These are phyloP conservation scores for Leptodirus hochenwartii DNA, from an alignment of 2,888 invertebrate species.

Conservation along the genomic window DNA sequence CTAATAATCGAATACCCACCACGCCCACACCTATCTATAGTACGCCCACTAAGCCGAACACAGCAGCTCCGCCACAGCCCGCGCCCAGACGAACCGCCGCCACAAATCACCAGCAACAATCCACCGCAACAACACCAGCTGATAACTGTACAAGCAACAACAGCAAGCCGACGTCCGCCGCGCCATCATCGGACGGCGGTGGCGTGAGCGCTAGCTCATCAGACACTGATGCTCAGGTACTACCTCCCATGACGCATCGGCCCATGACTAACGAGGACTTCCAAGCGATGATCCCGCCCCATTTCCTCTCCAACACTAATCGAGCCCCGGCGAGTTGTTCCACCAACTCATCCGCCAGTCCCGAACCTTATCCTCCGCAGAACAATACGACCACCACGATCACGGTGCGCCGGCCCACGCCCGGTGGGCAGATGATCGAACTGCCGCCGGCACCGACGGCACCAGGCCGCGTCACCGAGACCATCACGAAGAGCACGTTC, in stretches of 20 bases:
- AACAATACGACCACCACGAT: too few relatives aligned
- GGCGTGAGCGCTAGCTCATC: too few relatives aligned
- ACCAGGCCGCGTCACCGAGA: slow-evolving; percentile 79
- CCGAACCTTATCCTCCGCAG: too few relatives aligned
- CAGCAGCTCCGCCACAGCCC: slow-evolving; percentile 14
- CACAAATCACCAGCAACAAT: slow-evolving; percentile 8
- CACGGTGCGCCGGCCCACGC: slow-evolving; percentile 59
- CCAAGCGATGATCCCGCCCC: slow-evolving; percentile 87
- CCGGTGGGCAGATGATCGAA: too few relatives aligned
- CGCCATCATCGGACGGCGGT: slow-evolving; percentile 31
- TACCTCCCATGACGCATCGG: too few relatives aligned
- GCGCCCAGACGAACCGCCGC: slow-evolving; percentile 6
- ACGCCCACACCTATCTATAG: slow-evolving; percentile 11
- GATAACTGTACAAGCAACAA: slow-evolving; percentile 14
- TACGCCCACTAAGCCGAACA: slow-evolving; percentile 13
- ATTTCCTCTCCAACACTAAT: slow-evolving; percentile 43
- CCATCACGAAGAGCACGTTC: slow-evolving; percentile 89
- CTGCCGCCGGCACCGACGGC: slow-evolving; percentile 70
- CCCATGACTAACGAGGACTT: slow-evolving; percentile 88
- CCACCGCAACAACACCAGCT: slow-evolving; percentile 8
- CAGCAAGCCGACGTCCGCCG: slow-evolving; percentile 29
- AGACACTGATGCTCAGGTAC: slow-evolving; percentile 33
- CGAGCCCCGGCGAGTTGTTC: slow-evolving; percentile 27
- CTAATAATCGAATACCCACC: slow-evolving; percentile 11
- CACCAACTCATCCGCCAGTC: slow-evolving; percentile 25